Evolutionary conservation across 2,888 invertebrate species (phyloP).

Genomic region (Eumacrocentrus americanus): DNA sequence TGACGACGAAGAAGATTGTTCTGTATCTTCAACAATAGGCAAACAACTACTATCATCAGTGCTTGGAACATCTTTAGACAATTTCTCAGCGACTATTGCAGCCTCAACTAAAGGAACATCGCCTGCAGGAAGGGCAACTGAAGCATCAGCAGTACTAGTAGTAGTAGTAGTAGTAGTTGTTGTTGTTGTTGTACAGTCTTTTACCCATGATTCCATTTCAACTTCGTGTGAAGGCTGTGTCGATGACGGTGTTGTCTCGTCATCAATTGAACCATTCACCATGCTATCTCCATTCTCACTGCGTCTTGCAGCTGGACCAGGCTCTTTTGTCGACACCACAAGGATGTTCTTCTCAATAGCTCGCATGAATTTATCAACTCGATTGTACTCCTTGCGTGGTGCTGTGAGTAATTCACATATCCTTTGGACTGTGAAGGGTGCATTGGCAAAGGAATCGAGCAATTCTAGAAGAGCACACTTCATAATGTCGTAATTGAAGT

Average conservation of each 20-base stretch:
- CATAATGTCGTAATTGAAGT: conserved; percentile 89
- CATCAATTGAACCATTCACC: conserved; percentile 57
- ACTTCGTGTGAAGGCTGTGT: conserved; percentile 46
- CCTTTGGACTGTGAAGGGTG: conserved; percentile 95
- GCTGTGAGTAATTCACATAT: conserved; percentile 91
- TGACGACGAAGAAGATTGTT: not conserved
- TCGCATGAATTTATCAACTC: conserved; percentile 95
- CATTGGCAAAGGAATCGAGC: conserved; percentile 82
- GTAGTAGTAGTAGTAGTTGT: conserved; percentile 65
- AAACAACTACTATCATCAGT: not conserved
- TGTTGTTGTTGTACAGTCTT: conserved; percentile 61
- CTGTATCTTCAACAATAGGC: not conserved
- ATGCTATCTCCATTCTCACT: conserved; percentile 59
- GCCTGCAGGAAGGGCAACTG: too few relatives aligned
- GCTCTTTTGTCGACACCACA: conserved; percentile 72
- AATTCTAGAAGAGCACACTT: conserved; percentile 82
- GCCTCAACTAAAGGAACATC: conserved; percentile 4
- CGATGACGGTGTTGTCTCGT: conserved; percentile 40
- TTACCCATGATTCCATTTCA: conserved; percentile 59
- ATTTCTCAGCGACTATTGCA: conserved; percentile 1
- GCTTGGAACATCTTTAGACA: conserved; percentile 2
- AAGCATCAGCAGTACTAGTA: too few relatives aligned
- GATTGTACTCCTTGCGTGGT: conserved; percentile 92
- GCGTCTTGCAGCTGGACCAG: conserved; percentile 56
- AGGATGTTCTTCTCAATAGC: conserved; percentile 95